These are phyloP conservation scores for Lasius platythorax DNA, from an alignment of 2,888 invertebrate species.

Conservation along the genomic window DNA sequence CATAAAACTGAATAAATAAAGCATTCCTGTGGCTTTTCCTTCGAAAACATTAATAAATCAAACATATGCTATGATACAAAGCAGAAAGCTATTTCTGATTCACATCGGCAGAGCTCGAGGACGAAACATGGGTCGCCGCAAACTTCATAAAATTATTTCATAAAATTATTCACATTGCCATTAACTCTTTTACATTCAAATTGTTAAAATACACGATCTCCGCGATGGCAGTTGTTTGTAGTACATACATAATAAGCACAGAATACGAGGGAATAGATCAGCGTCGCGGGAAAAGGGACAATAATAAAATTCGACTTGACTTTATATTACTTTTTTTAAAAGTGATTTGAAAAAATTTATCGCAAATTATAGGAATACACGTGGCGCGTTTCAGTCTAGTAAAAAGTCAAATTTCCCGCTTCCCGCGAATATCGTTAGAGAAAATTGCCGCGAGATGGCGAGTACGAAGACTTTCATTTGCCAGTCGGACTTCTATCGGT, in stretches of 20 bases:
- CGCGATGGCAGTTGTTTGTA: background rate
- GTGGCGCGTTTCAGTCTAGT: background rate
- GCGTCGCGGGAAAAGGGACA: no score
- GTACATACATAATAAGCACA: background rate
- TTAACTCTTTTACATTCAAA: background rate
- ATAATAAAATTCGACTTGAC: background rate
- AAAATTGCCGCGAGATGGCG: slow-evolving; percentile 16
- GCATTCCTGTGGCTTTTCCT: background rate
- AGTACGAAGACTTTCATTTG: background rate
- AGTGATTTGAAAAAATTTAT: background rate
- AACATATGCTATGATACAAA: background rate
- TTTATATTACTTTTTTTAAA: background rate
- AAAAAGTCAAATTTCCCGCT: slow-evolving; percentile 3
- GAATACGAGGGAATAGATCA: background rate
- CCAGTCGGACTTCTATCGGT: background rate
- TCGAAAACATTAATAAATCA: background rate
- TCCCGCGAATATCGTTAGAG: background rate
- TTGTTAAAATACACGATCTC: background rate
- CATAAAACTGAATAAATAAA: background rate
- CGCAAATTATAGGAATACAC: background rate
- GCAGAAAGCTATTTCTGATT: background rate
- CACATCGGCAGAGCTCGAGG: background rate
- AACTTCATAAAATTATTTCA: background rate
- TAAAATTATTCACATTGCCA: background rate
- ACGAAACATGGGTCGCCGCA: background rate